A percentile compares a stretch with the other conserved stretches of the same genome.
These are phyloP conservation scores for Syrmaticus mikado DNA, from an alignment of 2,113 vertebrate species.

Conservation along the genomic window DNA sequence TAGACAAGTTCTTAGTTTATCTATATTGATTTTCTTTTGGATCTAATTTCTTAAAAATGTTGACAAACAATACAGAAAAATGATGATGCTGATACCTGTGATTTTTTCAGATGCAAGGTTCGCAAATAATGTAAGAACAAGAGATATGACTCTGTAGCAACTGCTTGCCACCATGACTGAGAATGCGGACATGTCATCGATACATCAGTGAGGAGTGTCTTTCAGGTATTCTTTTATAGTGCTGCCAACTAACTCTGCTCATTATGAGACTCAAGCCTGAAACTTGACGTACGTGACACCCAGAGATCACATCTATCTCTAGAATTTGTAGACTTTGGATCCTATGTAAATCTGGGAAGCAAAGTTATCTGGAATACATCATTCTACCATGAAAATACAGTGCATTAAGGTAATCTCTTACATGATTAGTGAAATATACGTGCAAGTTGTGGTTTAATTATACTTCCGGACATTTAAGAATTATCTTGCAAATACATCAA, in stretches of 20 bases:
- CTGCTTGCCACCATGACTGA: background rate
- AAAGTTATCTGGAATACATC: background rate
- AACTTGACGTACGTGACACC: background rate
- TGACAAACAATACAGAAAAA: background rate
- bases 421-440: background rate
- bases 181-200: background rate
- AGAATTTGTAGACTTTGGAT: background rate
- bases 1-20: background rate
- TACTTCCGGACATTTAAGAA: background rate
- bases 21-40: background rate
- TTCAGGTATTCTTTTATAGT: background rate
- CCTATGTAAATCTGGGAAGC: background rate
- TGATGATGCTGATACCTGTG: background rate
- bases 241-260: background rate
- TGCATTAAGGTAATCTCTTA: background rate
- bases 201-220: background rate
- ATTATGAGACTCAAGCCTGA: background rate
- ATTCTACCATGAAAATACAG: background rate
- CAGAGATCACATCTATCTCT: background rate
- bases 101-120: background rate
- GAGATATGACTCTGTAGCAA: background rate
- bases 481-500: background rate
- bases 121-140: background rate
- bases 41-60: background rate
- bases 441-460: accelerated